These are phyloP conservation scores for Lepidurus arcticus DNA, from an alignment of 1,140 invertebrate genomes.

Conservation along the genomic window DNA sequence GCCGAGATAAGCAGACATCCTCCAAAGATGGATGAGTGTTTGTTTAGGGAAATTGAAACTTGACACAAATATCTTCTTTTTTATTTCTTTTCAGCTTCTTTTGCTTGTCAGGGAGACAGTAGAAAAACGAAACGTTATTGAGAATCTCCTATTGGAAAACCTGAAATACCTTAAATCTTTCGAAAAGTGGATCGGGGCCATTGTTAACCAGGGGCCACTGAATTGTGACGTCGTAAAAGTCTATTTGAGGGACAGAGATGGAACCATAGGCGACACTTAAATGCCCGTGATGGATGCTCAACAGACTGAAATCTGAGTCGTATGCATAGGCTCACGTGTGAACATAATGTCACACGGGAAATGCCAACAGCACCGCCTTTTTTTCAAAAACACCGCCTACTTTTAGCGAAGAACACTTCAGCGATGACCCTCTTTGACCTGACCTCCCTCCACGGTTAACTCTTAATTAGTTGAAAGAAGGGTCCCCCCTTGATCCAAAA, in stretches of 20 bases:
- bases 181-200: constrained; percentile 3
- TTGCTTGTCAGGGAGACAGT: not conserved
- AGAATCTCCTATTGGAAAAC: not conserved
- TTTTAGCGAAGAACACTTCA: not conserved
- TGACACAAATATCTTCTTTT: not conserved
- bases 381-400: not conserved
- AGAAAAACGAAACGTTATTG: not conserved
- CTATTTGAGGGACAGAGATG: not conserved
- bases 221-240: constrained; percentile 18
- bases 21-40: constrained; percentile 16
- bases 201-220: constrained; percentile 4
- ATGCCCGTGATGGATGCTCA: not conserved
- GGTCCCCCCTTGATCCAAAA: no score
- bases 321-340: constrained; percentile 17
- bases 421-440: not conserved
- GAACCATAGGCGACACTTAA: not conserved
- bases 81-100: not conserved
- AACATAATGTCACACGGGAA: constrained; percentile 19
- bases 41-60: constrained; percentile 18
- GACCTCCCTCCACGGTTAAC: not conserved
- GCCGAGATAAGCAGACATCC: not conserved
- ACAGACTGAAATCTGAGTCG: constrained; percentile 13
- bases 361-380: constrained; percentile 1
- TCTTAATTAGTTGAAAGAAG: not conserved
- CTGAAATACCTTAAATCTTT: not conserved